These are phyloP conservation scores for Rutpela maculata DNA, from an alignment of 2,888 invertebrate species.

Conservation along the genomic window DNA sequence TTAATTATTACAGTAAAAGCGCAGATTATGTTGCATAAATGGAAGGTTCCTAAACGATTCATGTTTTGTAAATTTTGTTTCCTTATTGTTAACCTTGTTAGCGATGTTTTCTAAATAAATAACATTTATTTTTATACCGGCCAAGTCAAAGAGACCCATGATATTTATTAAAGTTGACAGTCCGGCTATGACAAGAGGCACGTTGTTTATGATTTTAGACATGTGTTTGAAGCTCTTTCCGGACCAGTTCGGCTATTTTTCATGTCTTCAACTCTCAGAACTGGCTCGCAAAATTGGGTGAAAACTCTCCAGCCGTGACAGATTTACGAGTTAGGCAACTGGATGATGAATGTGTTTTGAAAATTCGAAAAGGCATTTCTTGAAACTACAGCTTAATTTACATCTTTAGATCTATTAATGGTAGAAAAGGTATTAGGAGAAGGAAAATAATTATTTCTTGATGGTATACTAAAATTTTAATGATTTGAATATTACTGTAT, in stretches of 20 bases:
- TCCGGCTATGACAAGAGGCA: slow-evolving; percentile 21
- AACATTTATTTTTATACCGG: slow-evolving; percentile 2
- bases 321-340: slow-evolving; percentile 20
- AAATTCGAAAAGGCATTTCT: slow-evolving; percentile 14
- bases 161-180: slow-evolving; percentile 23
- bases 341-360: slow-evolving; percentile 18
- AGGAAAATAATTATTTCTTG: background rate
- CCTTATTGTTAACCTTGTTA: background rate
- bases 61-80: background rate
- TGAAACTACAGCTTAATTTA: slow-evolving; percentile 18
- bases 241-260: slow-evolving; percentile 18
- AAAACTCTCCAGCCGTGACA: slow-evolving; percentile 19
- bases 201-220: slow-evolving; percentile 17
- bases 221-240: slow-evolving; percentile 29
- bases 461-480: background rate
- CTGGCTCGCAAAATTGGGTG: slow-evolving; percentile 29
- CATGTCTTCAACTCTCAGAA: slow-evolving; percentile 14
- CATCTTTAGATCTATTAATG: background rate
- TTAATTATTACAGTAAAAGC: too few species aligned
- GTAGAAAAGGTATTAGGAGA: background rate
- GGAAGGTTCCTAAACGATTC: background rate
- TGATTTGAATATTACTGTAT: background rate
- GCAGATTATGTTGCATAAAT: background rate
- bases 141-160: background rate
- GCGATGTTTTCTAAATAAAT: background rate